Percentiles rank a stretch among this genome's conserved stretches.
Evolutionary conservation across 1,140 invertebrate genomes (phyloP).

Genomic region (Macrotrachela quadricornifera): DNA sequence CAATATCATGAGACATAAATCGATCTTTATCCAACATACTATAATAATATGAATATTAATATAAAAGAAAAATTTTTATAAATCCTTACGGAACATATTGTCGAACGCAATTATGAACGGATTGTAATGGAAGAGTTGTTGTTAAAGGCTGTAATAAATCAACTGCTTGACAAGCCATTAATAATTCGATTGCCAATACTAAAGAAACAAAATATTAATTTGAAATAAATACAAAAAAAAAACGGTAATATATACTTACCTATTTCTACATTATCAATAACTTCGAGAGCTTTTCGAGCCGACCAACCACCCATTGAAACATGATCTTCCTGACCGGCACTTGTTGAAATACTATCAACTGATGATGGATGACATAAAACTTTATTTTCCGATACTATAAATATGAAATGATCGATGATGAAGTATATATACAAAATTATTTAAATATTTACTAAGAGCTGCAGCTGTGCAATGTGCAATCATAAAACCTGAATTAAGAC

Average conservation of each 20-base stretch:
- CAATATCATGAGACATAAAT: slow-evolving; percentile 46
- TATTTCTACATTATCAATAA: slow-evolving; percentile 44
- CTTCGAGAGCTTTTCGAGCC: slow-evolving; percentile 41
- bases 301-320: slow-evolving; percentile 53
- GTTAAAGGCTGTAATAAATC: slow-evolving; percentile 49
- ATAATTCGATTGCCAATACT: slow-evolving; percentile 48
- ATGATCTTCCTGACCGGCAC: slow-evolving; percentile 52
- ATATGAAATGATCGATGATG: too few species aligned
- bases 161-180: slow-evolving; percentile 49
- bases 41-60: too few species aligned
- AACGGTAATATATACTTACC: too few species aligned
- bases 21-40: slow-evolving; percentile 44
- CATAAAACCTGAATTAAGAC: slow-evolving; percentile 55
- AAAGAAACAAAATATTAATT: slow-evolving; percentile 4
- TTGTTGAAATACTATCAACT: slow-evolving; percentile 47
- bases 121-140: slow-evolving; percentile 45
- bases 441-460: too few species aligned
- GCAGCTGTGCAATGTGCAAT: slow-evolving; percentile 49
- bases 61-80: neutral
- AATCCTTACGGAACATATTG: neutral
- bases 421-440: too few species aligned
- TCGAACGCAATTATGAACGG: slow-evolving; percentile 37
- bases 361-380: slow-evolving; percentile 51
- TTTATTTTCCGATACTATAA: too few species aligned
- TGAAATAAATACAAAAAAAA: too few species aligned